These are phyloP conservation scores for Dicycla oo DNA, from an alignment of 2,888 invertebrate genomes.

Conservation along the genomic window DNA sequence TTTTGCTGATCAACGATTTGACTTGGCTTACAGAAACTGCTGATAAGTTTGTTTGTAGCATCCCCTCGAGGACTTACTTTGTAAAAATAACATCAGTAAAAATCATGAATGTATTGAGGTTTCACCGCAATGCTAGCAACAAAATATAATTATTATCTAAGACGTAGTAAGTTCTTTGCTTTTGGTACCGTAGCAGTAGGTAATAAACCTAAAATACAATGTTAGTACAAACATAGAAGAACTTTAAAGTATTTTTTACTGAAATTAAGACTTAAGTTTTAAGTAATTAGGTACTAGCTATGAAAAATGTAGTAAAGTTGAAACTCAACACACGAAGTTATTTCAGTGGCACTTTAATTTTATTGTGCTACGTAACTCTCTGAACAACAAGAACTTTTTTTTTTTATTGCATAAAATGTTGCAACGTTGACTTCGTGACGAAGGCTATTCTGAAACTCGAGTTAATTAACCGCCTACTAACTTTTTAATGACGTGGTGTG, in stretches of 20 bases:
- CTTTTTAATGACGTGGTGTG: slow-evolving; percentile 51
- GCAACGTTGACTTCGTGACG: slow-evolving; percentile 43
- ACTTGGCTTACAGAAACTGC: neutral
- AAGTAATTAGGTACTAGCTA: neutral
- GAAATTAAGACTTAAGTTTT: slow-evolving; percentile 5
- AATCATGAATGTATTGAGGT: slow-evolving; percentile 39
- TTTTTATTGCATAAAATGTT: slow-evolving; percentile 37
- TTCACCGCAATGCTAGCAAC: slow-evolving; percentile 17
- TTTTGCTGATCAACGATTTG: slow-evolving; percentile 8
- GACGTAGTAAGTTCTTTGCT: slow-evolving; percentile 38
- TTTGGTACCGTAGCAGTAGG: slow-evolving; percentile 10
- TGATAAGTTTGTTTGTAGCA: slow-evolving; percentile 5
- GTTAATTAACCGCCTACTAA: slow-evolving; percentile 57
- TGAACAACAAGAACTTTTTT: slow-evolving; percentile 17
- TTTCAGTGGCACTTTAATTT: slow-evolving; percentile 23
- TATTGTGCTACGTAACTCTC: slow-evolving; percentile 12
- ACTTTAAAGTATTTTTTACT: slow-evolving; percentile 7
- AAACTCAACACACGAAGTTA: slow-evolving; percentile 18
- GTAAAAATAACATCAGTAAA: slow-evolving; percentile 33
- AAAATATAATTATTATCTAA: slow-evolving; percentile 57
- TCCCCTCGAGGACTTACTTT: slow-evolving; percentile 22
- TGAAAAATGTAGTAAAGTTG: neutral
- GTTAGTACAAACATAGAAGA: slow-evolving; percentile 17
- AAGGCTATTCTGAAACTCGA: slow-evolving; percentile 45
- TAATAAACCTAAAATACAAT: slow-evolving; percentile 36